Conservation (phyloP, 1,140 invertebrate species). For the Tyrophagus putrescentiae region DNA sequence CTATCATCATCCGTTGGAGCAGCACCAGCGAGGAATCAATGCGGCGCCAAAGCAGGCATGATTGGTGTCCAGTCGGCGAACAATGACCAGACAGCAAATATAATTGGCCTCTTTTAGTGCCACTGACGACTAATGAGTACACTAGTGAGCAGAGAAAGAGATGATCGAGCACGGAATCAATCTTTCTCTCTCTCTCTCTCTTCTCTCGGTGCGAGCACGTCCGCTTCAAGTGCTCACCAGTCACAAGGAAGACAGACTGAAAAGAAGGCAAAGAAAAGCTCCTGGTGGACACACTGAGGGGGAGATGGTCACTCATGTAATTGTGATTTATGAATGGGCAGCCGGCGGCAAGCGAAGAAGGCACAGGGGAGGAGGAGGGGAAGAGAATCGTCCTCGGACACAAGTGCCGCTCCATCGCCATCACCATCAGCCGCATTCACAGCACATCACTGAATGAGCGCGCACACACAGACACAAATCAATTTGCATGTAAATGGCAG, state of each 20-base stretch:
- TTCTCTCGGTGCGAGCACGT: not conserved
- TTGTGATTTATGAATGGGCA: slow-evolving; percentile 13
- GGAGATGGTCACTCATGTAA: not conserved
- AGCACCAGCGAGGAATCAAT: not conserved
- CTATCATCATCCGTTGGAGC: not conserved
- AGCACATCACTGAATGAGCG: no score
- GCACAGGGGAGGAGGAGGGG: no score
- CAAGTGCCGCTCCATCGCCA: no score
- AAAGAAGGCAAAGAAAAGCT: not conserved
- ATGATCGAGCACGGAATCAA: slow-evolving; percentile 10
- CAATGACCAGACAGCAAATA: not conserved
- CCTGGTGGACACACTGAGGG: not conserved
- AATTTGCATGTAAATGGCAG: slow-evolving; percentile 16
- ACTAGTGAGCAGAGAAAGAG: not conserved
- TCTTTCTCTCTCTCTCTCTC: no score
- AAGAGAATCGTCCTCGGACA: no score
- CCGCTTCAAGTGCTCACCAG: not conserved
- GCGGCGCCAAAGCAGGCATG: not conserved
- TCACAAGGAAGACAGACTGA: not conserved
- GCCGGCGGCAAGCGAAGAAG: no score
- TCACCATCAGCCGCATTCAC: no score
- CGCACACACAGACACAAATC: slow-evolving; percentile 4
- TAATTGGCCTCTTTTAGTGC: not conserved
- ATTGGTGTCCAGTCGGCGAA: not conserved
- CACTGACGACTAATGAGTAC: no score